Percentiles rank a stretch among this genome's conserved stretches.
phyloP scores from a whole-genome alignment of 1,140 invertebrate genomes.

The Nylanderia fulva region DNA sequence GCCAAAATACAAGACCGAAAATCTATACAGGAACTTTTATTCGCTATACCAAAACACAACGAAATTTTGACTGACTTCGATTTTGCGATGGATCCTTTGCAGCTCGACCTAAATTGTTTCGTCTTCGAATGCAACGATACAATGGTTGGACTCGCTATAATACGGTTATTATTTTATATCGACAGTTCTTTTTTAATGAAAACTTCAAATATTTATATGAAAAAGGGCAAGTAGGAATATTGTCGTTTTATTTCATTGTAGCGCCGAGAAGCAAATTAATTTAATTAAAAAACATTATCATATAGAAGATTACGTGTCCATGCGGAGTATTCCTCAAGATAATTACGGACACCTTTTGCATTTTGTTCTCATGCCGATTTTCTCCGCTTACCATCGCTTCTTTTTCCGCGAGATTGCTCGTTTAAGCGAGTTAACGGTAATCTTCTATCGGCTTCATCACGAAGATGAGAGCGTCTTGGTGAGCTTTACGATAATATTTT shows the following conservation, averaged over 20 bases:
- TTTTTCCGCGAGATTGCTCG: conserved; percentile 88
- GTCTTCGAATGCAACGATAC: conserved; percentile 84
- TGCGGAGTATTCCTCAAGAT: conserved; percentile 81
- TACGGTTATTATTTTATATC: conserved; percentile 69
- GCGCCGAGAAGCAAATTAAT: conserved; percentile 84
- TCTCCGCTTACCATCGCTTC: conserved; percentile 86
- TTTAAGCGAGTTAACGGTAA: conserved; percentile 80
- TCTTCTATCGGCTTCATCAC: conserved; percentile 85
- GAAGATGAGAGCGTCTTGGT: conserved; percentile 79
- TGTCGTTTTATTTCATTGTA: conserved; percentile 29
- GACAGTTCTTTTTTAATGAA: not conserved
- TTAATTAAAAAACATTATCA: conserved; percentile 86
- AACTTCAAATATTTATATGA: not conserved
- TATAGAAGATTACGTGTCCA: conserved; percentile 86
- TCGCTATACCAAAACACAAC: conserved; percentile 47
- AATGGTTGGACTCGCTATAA: conserved; percentile 85
- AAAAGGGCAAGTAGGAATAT: not conserved
- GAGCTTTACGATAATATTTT: conserved; percentile 58
- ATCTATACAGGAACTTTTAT: conserved; percentile 70
- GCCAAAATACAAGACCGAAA: conserved; percentile 67
- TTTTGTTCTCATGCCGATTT: conserved; percentile 87
- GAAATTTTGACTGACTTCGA: conserved; percentile 73
- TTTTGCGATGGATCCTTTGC: conserved; percentile 27
- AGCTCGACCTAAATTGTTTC: conserved; percentile 67
- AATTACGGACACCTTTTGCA: conserved; percentile 86